Conservation (phyloP, 2,113 vertebrate genomes). For the Oryzias woworae region DNA sequence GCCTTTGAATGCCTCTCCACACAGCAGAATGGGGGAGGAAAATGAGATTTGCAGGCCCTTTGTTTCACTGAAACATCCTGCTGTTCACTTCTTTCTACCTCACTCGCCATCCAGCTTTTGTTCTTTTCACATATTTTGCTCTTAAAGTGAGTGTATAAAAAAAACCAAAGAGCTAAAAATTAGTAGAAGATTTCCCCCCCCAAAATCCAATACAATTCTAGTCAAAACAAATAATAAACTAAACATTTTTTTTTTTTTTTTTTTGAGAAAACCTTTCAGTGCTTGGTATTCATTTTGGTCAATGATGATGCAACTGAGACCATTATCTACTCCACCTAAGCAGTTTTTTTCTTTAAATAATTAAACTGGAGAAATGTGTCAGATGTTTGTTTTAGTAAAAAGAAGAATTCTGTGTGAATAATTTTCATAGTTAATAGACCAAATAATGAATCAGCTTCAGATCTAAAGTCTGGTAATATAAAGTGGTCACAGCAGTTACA, state of each 20-base stretch:
- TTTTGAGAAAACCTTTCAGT: too few species aligned
- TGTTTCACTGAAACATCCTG: constrained; percentile 58
- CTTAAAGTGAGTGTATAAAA: not conserved
- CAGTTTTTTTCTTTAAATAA: constrained; percentile 51
- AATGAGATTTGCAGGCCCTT: constrained; percentile 62
- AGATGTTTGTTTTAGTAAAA: constrained; percentile 74
- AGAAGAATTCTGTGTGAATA: constrained; percentile 59
- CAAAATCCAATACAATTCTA: not conserved
- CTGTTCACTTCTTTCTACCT: constrained; percentile 41
- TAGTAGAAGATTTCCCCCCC: not conserved
- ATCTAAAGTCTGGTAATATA: constrained; percentile 65
- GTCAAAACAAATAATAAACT: not conserved
- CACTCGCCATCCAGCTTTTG: constrained; percentile 44
- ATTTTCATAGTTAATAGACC: constrained; percentile 73
- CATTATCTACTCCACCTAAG: constrained; percentile 54
- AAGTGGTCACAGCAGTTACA: constrained; percentile 67
- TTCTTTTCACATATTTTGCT: not conserved
- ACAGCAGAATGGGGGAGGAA: constrained; percentile 46
- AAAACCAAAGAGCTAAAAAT: constrained; percentile 5
- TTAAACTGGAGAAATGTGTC: constrained; percentile 54
- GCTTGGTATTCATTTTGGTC: not conserved
- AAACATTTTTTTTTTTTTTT: too few species aligned
- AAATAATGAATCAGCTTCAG: constrained; percentile 70
- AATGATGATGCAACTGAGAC: constrained; percentile 11
- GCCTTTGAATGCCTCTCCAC: constrained; percentile 53